Conservation (phyloP, 1,140 invertebrate genomes). For the Stegodyphus dumicola region DNA sequence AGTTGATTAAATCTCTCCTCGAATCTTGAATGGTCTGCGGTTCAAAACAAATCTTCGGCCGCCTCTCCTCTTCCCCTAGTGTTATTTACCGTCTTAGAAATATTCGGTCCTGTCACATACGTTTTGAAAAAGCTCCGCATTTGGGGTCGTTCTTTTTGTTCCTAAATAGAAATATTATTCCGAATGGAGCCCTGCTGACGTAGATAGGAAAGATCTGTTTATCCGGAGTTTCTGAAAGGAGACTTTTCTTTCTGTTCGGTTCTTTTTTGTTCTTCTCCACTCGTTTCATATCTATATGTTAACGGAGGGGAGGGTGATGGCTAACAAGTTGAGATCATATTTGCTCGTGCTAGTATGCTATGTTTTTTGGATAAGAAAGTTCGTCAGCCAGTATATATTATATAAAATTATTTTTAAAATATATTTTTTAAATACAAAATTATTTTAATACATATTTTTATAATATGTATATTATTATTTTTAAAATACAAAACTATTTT, state of each 20-base stretch:
- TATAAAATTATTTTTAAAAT: no score
- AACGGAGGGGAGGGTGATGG: not conserved
- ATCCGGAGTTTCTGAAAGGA: conserved; percentile 11
- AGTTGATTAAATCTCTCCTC: conserved; percentile 57
- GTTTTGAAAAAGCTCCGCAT: conserved; percentile 42
- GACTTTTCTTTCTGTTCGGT: not conserved
- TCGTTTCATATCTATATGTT: conserved; percentile 13
- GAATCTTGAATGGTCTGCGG: not conserved
- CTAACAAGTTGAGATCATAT: conserved; percentile 1
- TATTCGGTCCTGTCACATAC: conserved; percentile 55
- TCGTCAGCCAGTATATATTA: no score
- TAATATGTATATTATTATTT: no score
- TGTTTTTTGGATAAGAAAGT: no score
- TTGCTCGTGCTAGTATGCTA: not conserved
- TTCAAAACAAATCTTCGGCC: not conserved
- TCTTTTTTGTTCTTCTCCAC: not conserved
- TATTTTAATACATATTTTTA: no score
- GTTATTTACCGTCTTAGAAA: conserved; percentile 55
- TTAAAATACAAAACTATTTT: no score
- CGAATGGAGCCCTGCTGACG: conserved; percentile 47
- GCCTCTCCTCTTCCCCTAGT: conserved; percentile 10
- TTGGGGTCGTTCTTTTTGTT: conserved; percentile 47
- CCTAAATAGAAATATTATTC: conserved; percentile 61
- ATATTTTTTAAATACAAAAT: no score
- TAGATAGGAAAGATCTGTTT: conserved; percentile 43